Evolutionary conservation across 23 tunicate species (phyloP), one percentile per base, ranked within the genome.

Genomic region (Trididemnum nubilum): DNA sequence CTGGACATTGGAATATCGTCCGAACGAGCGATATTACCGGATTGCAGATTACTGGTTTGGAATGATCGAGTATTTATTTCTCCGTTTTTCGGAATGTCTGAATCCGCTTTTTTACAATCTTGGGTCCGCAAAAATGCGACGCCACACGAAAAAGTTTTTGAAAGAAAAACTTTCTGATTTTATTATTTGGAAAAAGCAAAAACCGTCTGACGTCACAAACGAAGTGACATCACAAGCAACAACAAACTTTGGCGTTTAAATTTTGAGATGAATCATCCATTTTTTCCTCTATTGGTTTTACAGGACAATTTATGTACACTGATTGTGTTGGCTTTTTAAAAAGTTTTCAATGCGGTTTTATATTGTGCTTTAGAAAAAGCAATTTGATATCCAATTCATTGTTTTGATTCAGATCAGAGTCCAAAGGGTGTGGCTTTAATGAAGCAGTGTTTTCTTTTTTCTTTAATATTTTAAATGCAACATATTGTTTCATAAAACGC

Each of bases 21-120:
- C 85, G 0, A 38, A 28, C 4, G 71, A 70, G 0, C 36, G 31
- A 21, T 72, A 86, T 37, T 65, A 82, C 60, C 28, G 25, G 32
- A 28, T 39, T 18, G 58, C 57, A 0, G 97, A 92, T 64, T 86
- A 87, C 80, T 92, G 91, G 91, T 87, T 92, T 34, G 97, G 97
- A 39, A 77, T 87, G 85, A 70, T 73, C n/a, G 92, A 83, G 37
- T 92, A 92, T 39, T 84, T 92, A 28, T 61, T 72, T 73, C 81
- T 92, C 58, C 88, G 97, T 29, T 83, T 92, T 26, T 92, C 97
- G 30, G 97, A 92, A 83, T 80, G 86, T 72, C 71, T 92, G 29
- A 92, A 92, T 73, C 97, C 97, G 18, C 49, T 92, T 15, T 92
- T 92, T 51, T 92, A 92, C 77, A 92, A 92, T 71, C 82, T 92